phyloP scores from a whole-genome alignment of 1,140 invertebrate species.

The Melanaphis sacchari region DNA sequence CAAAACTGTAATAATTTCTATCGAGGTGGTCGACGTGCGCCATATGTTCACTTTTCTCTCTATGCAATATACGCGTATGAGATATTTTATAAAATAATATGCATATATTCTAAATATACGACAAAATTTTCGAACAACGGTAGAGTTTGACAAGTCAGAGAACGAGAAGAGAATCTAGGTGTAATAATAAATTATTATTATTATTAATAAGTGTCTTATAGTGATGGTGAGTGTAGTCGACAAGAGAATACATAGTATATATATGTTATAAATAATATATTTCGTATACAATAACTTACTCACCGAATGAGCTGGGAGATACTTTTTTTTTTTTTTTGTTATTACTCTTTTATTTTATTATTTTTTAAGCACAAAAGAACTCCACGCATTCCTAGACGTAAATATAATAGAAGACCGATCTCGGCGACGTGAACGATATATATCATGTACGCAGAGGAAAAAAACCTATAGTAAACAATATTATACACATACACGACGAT shows the following conservation, averaged over 20 bases:
- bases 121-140: background rate
- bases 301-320: background rate
- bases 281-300: background rate
- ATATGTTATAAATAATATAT: background rate
- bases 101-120: background rate
- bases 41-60: slow-evolving; percentile 15
- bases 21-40: background rate
- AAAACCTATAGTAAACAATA: background rate
- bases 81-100: background rate
- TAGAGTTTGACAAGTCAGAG: background rate
- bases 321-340: background rate
- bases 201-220: background rate
- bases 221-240: background rate
- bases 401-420: background rate
- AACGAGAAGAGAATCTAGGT: background rate
- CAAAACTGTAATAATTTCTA: background rate
- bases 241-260: background rate
- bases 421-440: background rate
- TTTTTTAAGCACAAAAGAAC: slow-evolving; percentile 47
- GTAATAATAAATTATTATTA: background rate
- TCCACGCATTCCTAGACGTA: slow-evolving; percentile 50
- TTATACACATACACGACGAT: background rate
- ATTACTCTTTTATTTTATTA: background rate
- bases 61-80: background rate
- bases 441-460: background rate